Evolutionary conservation across 2,113 vertebrate genomes (phyloP), one percentile per base, ranked within the genome.

Genomic region (Otis tarda): DNA sequence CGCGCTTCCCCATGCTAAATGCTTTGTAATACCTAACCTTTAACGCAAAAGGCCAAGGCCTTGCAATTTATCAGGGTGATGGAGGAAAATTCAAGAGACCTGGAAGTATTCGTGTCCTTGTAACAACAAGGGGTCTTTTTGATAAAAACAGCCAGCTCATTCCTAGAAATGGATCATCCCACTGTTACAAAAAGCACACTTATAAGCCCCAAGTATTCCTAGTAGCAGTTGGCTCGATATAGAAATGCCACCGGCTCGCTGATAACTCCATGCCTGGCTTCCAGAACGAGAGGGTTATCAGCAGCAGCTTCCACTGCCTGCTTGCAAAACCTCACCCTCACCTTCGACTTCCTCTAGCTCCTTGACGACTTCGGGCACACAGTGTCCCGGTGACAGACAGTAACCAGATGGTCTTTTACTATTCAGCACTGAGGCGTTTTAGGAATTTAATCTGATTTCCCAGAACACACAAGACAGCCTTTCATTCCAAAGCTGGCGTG

Each of bases 371-470:
- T 50, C 0, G 1, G 79, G 63, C 63, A 73, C 59, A 53, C 8
- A 3, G 41, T 9, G 19, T 39, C 27, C 64, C 4, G 19, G 64
- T 76, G 94, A 97, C 74, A 96, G 96, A 97, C 82, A 96, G 81
- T 63, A 97, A 94, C 87, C 96, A 97, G 93, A 97, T 45, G 55
- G 74, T 50, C 73, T 82, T 79, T 67, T 56, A 59, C 89, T 35
- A 37, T 15, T 20, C 52, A 57, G 53, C n/a, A 64, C 63, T 19
- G 50, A 82, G n/a, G 63, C 1, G 0, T 68, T 94, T 93, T 71
- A 79, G 81, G 96, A 97, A 96, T 96, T 93, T 94, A 88, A 97
- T 96, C 95, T 65, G 65, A 84, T 95, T 97, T 97, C 96, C 90
- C 82, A 87, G 97, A 97, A 97, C 49, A 89, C 0, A 3, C 71